Evolutionary conservation across 2,113 vertebrate genomes (phyloP).

Genomic region (Daubentonia madagascariensis): DNA sequence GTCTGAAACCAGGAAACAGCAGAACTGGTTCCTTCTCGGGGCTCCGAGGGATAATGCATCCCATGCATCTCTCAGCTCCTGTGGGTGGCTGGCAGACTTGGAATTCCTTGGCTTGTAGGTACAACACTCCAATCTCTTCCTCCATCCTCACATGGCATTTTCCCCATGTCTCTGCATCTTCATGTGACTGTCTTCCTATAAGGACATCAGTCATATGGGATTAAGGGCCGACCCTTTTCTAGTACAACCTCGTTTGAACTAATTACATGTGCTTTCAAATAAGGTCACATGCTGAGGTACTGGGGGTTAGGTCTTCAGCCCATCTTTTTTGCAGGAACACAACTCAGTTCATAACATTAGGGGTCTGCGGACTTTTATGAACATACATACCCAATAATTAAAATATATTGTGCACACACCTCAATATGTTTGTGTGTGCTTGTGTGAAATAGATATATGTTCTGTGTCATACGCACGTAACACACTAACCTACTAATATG

Average conservation of each 20-base stretch:
- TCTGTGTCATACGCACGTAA: neutral
- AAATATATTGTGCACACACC: neutral
- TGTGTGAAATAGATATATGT: neutral
- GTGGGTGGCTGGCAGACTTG: fast-evolving
- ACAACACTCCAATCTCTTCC: neutral
- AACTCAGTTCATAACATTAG: neutral
- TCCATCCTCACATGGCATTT: neutral
- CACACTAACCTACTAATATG: neutral
- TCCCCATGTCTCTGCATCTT: neutral
- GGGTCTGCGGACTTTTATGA: neutral
- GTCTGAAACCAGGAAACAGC: neutral
- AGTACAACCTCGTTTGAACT: neutral
- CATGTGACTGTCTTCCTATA: neutral
- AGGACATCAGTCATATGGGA: neutral
- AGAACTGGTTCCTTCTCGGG: neutral
- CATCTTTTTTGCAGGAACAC: neutral
- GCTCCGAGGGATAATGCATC: neutral
- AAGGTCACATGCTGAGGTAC: neutral
- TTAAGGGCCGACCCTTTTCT: neutral
- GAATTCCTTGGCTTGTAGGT: neutral
- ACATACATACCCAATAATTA: neutral
- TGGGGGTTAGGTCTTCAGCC: neutral
- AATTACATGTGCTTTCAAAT: neutral
- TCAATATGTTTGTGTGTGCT: neutral
- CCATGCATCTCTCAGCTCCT: fast-evolving